Evolutionary conservation across 2,797 vertebrate genomes (phyloP).

Genomic region (Myotis planiceps): DNA sequence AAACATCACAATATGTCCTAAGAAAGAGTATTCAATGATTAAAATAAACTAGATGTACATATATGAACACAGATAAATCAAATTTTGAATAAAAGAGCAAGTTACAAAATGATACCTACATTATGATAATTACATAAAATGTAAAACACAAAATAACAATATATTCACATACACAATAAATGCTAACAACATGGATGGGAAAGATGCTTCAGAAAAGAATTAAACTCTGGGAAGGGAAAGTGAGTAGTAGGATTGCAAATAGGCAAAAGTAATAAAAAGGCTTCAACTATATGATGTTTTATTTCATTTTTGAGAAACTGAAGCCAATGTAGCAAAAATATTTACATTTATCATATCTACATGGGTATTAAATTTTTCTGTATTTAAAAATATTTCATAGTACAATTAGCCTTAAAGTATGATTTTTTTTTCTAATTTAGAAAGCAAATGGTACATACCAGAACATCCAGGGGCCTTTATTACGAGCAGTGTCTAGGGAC

Average conservation of each 20-base stretch:
- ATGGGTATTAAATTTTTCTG: background rate
- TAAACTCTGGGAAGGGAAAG: background rate
- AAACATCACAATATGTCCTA: background rate
- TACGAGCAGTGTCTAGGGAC: background rate
- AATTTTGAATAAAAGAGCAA: conserved; percentile 12
- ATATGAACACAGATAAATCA: background rate
- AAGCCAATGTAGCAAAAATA: background rate
- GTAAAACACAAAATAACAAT: background rate
- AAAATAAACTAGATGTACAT: background rate
- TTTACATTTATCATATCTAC: background rate
- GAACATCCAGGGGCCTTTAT: background rate
- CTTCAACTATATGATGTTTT: background rate
- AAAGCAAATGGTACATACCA: background rate
- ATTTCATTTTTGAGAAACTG: background rate
- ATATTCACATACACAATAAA: background rate
- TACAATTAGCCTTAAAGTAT: conserved; percentile 35
- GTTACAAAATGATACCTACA: background rate
- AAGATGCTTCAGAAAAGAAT: background rate
- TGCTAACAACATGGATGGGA: background rate
- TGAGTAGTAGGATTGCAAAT: background rate
- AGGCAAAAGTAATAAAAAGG: background rate
- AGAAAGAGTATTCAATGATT: background rate
- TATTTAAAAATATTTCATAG: conserved; percentile 12
- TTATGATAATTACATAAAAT: background rate
- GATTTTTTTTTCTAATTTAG: background rate